Conservation (phyloP, 2,888 invertebrate genomes). For the Tridacna gigas region DNA sequence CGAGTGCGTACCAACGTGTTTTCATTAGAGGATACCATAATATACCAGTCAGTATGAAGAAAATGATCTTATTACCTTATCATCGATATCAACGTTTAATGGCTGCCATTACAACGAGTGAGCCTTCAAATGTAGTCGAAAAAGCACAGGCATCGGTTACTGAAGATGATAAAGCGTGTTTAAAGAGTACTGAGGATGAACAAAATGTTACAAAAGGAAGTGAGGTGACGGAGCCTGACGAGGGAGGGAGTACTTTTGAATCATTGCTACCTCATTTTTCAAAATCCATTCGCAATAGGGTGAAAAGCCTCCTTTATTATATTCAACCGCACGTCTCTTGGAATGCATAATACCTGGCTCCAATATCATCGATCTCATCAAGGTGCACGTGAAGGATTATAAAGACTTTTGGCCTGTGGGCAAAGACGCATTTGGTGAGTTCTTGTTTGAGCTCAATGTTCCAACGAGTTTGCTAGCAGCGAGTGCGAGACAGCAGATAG, state of each 20-base stretch:
- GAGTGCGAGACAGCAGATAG: conserved; percentile 28
- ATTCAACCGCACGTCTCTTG: not conserved
- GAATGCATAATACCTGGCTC: conserved; percentile 13
- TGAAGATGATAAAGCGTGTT: too few relatives aligned
- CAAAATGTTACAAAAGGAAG: not conserved
- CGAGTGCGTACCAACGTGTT: conserved; percentile 36
- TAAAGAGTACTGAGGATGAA: not conserved
- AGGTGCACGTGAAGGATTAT: too few relatives aligned
- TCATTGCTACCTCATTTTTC: conserved; percentile 11
- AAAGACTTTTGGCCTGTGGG: too few relatives aligned
- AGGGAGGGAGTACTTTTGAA: too few relatives aligned
- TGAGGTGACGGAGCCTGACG: too few relatives aligned
- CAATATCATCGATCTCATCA: too few relatives aligned
- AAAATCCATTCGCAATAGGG: conserved; percentile 17
- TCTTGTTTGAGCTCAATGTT: too few relatives aligned
- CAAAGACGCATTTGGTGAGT: too few relatives aligned
- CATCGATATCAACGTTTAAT: conserved; percentile 27
- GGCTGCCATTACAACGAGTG: not conserved
- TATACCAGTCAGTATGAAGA: too few relatives aligned
- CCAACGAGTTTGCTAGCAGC: too few relatives aligned
- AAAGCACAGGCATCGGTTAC: too few relatives aligned
- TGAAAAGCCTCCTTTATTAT: too few relatives aligned
- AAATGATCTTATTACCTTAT: conserved; percentile 17
- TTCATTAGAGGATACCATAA: conserved; percentile 31
- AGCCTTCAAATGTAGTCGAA: not conserved